Base-by-base conservation (phyloP, 2,113 vertebrate species). In the Ageneiosus marmoratus region DNA sequence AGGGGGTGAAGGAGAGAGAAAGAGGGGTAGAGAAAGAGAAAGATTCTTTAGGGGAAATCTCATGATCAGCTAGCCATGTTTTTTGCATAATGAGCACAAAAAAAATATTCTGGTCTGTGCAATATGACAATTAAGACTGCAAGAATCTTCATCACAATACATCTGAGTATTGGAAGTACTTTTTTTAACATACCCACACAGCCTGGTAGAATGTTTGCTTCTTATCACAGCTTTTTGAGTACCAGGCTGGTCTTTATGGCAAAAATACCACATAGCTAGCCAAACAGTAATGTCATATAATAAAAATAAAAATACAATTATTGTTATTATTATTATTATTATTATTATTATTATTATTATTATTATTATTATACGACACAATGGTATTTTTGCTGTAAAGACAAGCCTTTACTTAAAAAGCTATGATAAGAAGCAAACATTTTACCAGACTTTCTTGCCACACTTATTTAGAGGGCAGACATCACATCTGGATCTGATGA, bases 401-500 rank as follows among this genome's bases (percentile, higher is more conserved):
- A n/a, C 20, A 44, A 69, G 32, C 63, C 16, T 2, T 18, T 37
- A 20, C 18, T 72, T 41, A 72, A 72, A 72, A 12, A 73, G n/a
- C 15, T 48, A 32, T 29, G 16, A 44, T 44, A 72, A 73, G 62
- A 73, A 15, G 20, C n/a, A 24, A 60, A 46, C 18, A 24, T 16
- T 81, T 27, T 73, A 69, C 67, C 18, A 58, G 34, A n/a, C 37
- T 22, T 51, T 41, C 16, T 56, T 70, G 67, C 41, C 51, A 81
- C n/a, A 73, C 53, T 46, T 22, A 60, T 73, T 81, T 58, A 58
- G 22, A 34, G 48, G 22, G 27, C 73, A 77, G 50, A 77, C 62
- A 50, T 41, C 81, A 67, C 81, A 83, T 77, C 82, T 83, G 82
- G 82, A 77, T 77, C 53, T 8, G 50, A 76, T 83, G 73, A 83